A percentile compares a stretch with the other conserved stretches of the same genome.
Conservation (phyloP, 2,888 invertebrate genomes). For the Polietes domitor region DNA sequence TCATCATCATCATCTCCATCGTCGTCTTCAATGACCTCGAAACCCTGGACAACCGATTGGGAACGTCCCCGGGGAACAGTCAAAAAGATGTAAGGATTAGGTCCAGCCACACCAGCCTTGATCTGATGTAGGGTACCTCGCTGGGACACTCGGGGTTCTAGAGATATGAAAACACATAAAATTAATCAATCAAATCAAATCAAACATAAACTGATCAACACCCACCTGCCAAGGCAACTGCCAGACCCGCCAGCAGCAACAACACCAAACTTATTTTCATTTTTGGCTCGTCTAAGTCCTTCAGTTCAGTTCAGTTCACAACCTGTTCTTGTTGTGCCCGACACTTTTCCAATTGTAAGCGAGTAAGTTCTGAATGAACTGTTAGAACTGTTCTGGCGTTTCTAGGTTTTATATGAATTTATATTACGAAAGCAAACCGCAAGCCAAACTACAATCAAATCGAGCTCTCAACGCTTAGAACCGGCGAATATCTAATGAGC, state of each 20-base stretch:
- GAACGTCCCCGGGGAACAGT: conserved; percentile 73
- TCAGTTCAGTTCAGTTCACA: background rate
- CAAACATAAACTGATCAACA: conserved; percentile 14
- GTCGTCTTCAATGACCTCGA: conserved; percentile 67
- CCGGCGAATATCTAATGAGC: conserved; percentile 57
- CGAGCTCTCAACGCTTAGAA: conserved; percentile 42
- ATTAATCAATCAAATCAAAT: no score
- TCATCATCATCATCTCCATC: conserved; percentile 58
- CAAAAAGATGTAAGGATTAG: conserved; percentile 75
- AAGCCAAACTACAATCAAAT: background rate
- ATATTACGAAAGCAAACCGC: conserved; percentile 13
- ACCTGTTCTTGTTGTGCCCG: background rate
- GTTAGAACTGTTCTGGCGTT: conserved; percentile 18
- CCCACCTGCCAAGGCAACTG: conserved; percentile 71
- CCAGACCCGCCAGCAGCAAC: conserved; percentile 58
- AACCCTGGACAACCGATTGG: conserved; percentile 72
- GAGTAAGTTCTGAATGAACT: conserved; percentile 44
- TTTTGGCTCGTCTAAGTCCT: conserved; percentile 40
- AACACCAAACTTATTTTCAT: conserved; percentile 43
- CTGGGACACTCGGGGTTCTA: conserved; percentile 69
- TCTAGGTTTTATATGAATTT: conserved; percentile 59
- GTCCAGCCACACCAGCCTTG: conserved; percentile 41
- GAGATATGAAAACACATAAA: background rate
- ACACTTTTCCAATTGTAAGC: conserved; percentile 33
- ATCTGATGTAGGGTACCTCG: conserved; percentile 50